Conservation (phyloP, 2,888 invertebrate genomes). For the Nycteola revayana region DNA sequence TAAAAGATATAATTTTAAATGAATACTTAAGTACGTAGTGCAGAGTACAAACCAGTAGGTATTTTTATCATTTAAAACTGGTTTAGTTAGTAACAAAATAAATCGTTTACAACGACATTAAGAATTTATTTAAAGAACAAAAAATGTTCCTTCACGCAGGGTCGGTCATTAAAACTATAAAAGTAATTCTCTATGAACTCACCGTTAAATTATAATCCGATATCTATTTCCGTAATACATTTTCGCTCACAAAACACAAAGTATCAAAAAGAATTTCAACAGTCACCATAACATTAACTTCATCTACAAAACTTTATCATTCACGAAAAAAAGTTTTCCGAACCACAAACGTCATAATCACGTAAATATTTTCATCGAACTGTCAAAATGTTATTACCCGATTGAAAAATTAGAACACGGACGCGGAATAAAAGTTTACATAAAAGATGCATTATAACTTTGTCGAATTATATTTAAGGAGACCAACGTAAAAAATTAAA, state of each 20-base stretch:
- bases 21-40: too few relatives aligned
- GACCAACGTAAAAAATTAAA: conserved; percentile 21
- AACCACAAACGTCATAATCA: conserved; percentile 43
- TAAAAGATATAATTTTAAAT: too few relatives aligned
- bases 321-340: conserved; percentile 30
- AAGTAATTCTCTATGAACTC: too few relatives aligned
- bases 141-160: too few relatives aligned
- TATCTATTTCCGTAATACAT: conserved; percentile 16
- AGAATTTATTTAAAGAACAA: too few relatives aligned
- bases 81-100: too few relatives aligned
- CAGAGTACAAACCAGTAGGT: too few relatives aligned
- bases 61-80: too few relatives aligned
- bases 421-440: conserved; percentile 12
- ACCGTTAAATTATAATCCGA: conserved; percentile 26
- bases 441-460: conserved; percentile 33
- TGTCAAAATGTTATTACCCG: conserved; percentile 66
- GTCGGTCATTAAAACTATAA: too few relatives aligned
- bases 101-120: too few relatives aligned
- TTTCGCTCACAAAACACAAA: conserved; percentile 22
- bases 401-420: conserved; percentile 32
- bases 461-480: conserved; percentile 27
- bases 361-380: conserved; percentile 65
- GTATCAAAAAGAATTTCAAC: conserved; percentile 2
- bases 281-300: conserved; percentile 14
- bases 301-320: conserved; percentile 9